Conservation (phyloP, 2,888 invertebrate species). For the Chouioia cunea region DNA sequence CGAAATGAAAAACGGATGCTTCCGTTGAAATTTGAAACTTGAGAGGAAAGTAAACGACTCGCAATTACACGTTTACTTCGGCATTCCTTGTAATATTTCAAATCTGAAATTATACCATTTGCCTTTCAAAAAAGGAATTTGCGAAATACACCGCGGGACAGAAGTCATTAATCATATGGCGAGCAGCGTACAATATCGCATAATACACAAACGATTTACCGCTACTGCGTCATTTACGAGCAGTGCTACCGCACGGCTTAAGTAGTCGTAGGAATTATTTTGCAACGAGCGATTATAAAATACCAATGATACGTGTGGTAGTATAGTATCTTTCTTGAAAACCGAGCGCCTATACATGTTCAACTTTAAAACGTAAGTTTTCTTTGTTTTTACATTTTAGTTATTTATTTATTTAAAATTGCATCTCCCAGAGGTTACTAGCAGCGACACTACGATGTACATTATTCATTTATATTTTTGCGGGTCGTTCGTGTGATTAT, state of each 20-base stretch:
- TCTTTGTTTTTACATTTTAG: too few species aligned
- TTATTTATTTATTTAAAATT: too few species aligned
- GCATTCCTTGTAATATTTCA: conserved; percentile 40
- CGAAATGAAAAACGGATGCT: background rate
- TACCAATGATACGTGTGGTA: conserved; percentile 34
- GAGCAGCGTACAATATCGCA: background rate
- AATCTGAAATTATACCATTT: conserved; percentile 32
- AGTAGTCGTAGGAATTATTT: conserved; percentile 16
- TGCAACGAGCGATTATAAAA: conserved; percentile 44
- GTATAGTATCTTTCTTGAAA: too few species aligned
- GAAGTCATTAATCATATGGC: conserved; percentile 39
- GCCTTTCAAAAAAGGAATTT: conserved; percentile 40
- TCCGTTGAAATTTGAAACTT: conserved; percentile 27
- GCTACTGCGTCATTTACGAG: conserved; percentile 36
- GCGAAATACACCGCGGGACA: conserved; percentile 41
- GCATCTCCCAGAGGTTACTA: too few species aligned
- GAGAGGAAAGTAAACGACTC: conserved; percentile 27
- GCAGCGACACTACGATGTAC: too few species aligned
- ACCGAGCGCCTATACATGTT: too few species aligned
- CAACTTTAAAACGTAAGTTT: too few species aligned
- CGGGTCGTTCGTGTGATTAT: too few species aligned
- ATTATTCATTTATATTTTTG: too few species aligned
- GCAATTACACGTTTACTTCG: conserved; percentile 41
- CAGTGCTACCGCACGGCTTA: background rate
- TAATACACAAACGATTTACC: conserved; percentile 32